These are phyloP conservation scores for Xiphias gladius DNA, from an alignment of 2,113 vertebrate genomes.

Conservation along the genomic window DNA sequence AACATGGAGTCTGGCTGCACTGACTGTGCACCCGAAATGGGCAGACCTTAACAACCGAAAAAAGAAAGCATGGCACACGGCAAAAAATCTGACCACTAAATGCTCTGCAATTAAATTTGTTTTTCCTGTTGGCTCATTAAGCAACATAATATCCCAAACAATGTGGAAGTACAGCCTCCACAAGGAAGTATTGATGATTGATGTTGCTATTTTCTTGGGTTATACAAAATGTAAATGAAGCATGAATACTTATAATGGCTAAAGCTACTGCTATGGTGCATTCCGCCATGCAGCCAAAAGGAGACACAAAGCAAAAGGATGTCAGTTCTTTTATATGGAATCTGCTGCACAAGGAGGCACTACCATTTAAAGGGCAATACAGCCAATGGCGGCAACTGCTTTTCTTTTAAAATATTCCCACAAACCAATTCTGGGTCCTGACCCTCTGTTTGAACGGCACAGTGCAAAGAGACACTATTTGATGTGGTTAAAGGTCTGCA, in stretches of 20 bases:
- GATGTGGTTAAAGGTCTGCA: constrained; percentile 32
- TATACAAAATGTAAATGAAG: constrained; percentile 24
- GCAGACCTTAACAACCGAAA: background rate
- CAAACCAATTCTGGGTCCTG: background rate
- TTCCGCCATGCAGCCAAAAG: background rate
- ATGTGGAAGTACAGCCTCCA: background rate
- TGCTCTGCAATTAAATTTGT: background rate
- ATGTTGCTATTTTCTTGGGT: constrained; percentile 6
- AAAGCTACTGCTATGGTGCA: background rate
- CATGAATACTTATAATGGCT: background rate
- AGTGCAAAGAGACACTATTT: constrained; percentile 1
- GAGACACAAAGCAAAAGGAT: background rate
- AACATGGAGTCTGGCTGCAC: background rate
- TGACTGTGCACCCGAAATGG: constrained; percentile 15
- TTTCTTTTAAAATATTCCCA: background rate
- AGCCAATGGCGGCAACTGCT: background rate
- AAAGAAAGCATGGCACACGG: constrained; percentile 6
- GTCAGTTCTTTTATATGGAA: background rate
- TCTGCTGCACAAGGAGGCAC: background rate
- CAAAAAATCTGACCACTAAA: background rate
- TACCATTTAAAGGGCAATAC: background rate
- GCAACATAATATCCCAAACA: background rate
- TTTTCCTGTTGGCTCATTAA: constrained; percentile 2
- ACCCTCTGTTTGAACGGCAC: background rate
- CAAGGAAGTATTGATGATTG: background rate